phyloP scores from a whole-genome alignment of 2,797 vertebrate genomes.

The Manis javanica region DNA sequence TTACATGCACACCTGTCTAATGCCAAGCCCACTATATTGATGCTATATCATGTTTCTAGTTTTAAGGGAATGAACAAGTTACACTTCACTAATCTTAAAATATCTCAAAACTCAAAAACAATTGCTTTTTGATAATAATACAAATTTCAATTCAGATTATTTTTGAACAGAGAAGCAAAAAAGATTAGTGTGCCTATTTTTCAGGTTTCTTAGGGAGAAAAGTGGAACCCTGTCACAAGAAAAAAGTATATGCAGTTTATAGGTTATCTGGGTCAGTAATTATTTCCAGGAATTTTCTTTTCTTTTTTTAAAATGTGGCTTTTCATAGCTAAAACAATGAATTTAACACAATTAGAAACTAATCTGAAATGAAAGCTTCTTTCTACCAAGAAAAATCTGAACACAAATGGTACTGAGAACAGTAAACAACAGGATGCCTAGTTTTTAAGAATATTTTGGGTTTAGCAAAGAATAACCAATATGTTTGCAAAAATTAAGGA shows the following conservation, averaged over 20 bases:
- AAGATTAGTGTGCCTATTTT: not conserved
- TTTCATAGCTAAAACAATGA: not conserved
- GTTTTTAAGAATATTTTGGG: not conserved
- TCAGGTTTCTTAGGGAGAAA: not conserved
- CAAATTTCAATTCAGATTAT: not conserved
- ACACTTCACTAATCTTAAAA: not conserved
- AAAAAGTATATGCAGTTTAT: not conserved
- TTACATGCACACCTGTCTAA: not conserved
- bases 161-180: not conserved
- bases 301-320: not conserved
- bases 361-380: not conserved
- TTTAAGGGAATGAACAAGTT: not conserved
- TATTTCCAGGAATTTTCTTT: not conserved
- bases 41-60: not conserved
- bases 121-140: not conserved
- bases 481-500: not conserved
- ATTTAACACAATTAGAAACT: not conserved
- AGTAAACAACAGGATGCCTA: not conserved
- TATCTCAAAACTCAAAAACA: not conserved
- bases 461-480: not conserved
- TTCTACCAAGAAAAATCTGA: not conserved
- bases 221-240: not conserved
- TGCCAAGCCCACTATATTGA: not conserved
- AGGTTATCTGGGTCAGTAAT: not conserved
- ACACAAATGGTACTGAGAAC: not conserved